Conservation (phyloP, 2,797 vertebrate species). For the Aselliscus stoliczkanus region DNA sequence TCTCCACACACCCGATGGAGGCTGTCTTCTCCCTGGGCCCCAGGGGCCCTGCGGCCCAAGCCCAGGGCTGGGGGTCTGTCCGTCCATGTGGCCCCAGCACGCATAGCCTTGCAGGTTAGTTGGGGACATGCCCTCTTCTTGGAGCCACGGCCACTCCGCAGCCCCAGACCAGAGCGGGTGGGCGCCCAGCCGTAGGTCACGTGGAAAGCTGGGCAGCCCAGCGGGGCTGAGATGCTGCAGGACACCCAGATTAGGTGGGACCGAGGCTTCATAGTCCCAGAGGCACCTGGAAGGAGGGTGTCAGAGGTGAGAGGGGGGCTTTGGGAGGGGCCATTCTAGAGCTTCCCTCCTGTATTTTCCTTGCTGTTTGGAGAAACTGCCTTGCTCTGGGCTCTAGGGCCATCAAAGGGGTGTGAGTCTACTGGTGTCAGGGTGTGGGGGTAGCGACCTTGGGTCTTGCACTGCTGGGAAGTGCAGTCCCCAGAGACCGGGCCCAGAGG, state of each 20-base stretch:
- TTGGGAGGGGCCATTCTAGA: background rate
- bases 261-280: constrained; percentile 20
- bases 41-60: background rate
- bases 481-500: background rate
- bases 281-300: constrained; percentile 24
- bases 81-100: background rate
- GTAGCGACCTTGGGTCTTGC: background rate
- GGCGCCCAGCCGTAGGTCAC: background rate
- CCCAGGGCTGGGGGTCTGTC: background rate
- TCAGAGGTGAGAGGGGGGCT: background rate
- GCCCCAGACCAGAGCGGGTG: constrained; percentile 13
- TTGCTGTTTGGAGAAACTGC: background rate
- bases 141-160: constrained; percentile 42
- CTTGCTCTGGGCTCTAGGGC: too few species aligned
- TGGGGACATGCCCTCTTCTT: constrained; percentile 4
- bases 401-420: background rate
- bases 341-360: background rate
- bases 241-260: background rate
- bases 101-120: background rate
- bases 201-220: background rate
- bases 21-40: background rate
- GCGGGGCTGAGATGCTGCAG: background rate
- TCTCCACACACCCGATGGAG: background rate
- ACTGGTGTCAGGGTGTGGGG: background rate
- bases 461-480: background rate